phyloP scores from a whole-genome alignment of 2,797 vertebrate species.

The Eulemur coronatus region DNA sequence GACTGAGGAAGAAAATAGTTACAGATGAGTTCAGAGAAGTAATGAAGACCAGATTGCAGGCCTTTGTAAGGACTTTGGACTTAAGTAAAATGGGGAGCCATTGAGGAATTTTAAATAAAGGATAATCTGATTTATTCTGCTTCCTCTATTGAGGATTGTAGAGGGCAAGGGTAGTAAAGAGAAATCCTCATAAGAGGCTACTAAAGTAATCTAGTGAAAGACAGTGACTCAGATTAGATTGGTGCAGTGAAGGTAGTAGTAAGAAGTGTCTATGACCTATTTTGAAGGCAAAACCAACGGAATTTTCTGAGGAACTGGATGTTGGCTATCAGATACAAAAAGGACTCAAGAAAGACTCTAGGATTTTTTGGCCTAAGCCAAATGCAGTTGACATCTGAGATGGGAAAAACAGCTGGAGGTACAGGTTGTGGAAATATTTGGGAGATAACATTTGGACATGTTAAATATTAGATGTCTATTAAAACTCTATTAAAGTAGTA shows the following conservation, averaged over 20 bases:
- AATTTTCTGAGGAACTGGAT: background rate
- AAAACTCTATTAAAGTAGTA: background rate
- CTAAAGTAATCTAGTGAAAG: background rate
- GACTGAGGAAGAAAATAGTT: background rate
- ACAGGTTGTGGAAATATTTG: background rate
- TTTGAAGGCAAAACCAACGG: background rate
- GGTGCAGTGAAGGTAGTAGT: background rate
- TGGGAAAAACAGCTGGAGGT: background rate
- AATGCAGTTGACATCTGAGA: background rate
- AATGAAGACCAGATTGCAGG: background rate
- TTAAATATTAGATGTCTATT: slow-evolving; percentile 19
- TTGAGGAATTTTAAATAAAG: background rate
- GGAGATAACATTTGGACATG: background rate
- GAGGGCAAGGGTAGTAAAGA: background rate
- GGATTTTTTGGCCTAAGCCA: background rate
- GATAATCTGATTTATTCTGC: background rate
- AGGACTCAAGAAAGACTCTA: background rate
- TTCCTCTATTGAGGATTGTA: background rate
- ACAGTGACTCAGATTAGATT: background rate
- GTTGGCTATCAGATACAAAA: background rate
- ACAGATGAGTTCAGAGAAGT: background rate
- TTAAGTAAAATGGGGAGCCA: background rate
- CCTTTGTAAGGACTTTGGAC: background rate
- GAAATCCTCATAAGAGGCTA: background rate
- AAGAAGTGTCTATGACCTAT: background rate